Evolutionary conservation across 2,113 vertebrate genomes (phyloP), one percentile per base, ranked within the genome.

Genomic region (Gopherus evgoodei): DNA sequence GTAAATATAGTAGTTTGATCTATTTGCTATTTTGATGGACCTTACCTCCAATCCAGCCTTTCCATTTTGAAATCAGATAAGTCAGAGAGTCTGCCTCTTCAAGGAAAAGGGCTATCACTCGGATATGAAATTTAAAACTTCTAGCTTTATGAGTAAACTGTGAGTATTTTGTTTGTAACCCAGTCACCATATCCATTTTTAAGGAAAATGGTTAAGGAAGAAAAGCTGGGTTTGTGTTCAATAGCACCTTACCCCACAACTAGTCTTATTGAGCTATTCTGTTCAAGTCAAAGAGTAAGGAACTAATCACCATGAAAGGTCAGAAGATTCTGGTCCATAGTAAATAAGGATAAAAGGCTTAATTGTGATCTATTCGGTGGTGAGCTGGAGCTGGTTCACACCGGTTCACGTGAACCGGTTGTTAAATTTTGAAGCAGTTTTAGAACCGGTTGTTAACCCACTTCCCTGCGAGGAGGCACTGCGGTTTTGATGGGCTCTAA

Each of bases 41-140:
- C 76, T 81, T 22, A 10, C 13, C n/a, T 59, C 24, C 59, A 72
- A 59, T 31, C n/a, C 72, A 49, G 21, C 80, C 69, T 38, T 52
- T 52, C n/a, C 21, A 17, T 0, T 1, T 2, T 11, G 49, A 57
- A 53, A 35, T 69, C 29, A 21, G 83, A 44, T 1, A 1, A 54
- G 24, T 25, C 14, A 17, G 5, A 31, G 54, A 52, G 8, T 6
- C 11, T 8, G 6, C 52, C 80, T 22, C 5, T 54, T 54, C 24
- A 21, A 44, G 27, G 81, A 17, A 7, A 2, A 0, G 1, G 1
- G 16, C 38, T 29, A 19, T 38, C 10, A 22, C n/a, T 72, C 16
- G 5, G n/a, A n/a, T 19, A 19, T 38, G 87, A 91, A 89, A 82
- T 22, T 12, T 17, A 89, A 91, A 56, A 14, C 27, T 91, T 54